Conservation (phyloP, 2,888 invertebrate genomes). For the Metalampra italica region DNA sequence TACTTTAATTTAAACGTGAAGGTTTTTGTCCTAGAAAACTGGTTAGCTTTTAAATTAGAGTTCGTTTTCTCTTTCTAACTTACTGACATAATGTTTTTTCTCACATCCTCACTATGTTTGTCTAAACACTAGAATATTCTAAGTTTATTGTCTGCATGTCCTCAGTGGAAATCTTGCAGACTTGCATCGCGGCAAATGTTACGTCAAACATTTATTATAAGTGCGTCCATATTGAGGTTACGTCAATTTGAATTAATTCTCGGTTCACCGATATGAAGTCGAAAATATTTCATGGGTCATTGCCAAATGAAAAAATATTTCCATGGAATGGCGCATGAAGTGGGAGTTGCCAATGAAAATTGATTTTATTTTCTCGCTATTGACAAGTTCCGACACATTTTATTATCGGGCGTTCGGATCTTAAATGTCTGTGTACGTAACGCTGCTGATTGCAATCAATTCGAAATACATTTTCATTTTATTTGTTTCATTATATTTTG, state of each 20-base stretch:
- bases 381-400: constrained; percentile 31
- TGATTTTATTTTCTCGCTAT: constrained; percentile 35
- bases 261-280: not conserved
- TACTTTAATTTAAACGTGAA: no score
- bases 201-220: no score
- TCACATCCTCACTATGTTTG: no score
- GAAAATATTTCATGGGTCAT: constrained; percentile 8
- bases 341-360: constrained; percentile 29
- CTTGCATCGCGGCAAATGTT: no score
- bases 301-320: constrained; percentile 27
- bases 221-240: not conserved
- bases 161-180: no score
- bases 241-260: constrained; percentile 15
- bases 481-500: not conserved
- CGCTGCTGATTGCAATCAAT: constrained; percentile 9
- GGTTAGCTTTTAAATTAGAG: no score
- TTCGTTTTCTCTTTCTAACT: no score
- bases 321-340: constrained; percentile 28
- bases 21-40: no score
- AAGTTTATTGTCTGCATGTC: no score
- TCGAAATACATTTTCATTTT: constrained; percentile 6
- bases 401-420: constrained; percentile 18
- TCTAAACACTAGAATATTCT: no score
- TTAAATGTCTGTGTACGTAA: constrained; percentile 5
- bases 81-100: no score